Conservation (phyloP, 2,797 vertebrate species). For the Ficedula albicollis region DNA sequence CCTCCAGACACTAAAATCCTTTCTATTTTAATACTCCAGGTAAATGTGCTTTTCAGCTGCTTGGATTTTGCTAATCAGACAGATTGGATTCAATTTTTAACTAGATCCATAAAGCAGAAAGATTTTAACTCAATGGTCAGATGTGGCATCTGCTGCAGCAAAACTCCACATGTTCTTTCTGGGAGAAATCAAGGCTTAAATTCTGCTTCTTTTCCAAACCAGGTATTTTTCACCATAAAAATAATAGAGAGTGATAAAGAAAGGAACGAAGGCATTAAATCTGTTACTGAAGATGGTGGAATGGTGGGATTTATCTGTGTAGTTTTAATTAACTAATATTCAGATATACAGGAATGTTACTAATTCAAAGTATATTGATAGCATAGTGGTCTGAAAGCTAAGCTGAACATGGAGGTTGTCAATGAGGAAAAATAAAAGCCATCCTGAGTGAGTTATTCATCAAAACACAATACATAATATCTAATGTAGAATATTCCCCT, state of each 20-base stretch:
- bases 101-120: background rate
- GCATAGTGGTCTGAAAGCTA: background rate
- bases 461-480: background rate
- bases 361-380: background rate
- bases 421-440: background rate
- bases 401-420: background rate
- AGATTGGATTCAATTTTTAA: background rate
- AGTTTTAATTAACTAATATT: background rate
- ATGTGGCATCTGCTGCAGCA: background rate
- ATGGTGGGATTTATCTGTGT: background rate
- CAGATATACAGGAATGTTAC: background rate
- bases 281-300: background rate
- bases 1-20: background rate
- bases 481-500: background rate
- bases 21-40: slow-evolving; percentile 8
- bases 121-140: slow-evolving; percentile 15
- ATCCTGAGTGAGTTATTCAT: background rate
- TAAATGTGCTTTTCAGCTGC: background rate
- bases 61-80: background rate
- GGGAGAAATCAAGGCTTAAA: background rate
- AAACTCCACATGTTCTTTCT: background rate
- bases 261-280: background rate
- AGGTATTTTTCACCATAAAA: background rate
- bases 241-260: background rate
- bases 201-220: background rate